Base-by-base conservation (phyloP, 1,140 invertebrate species). In the Bradysia coprophila region DNA sequence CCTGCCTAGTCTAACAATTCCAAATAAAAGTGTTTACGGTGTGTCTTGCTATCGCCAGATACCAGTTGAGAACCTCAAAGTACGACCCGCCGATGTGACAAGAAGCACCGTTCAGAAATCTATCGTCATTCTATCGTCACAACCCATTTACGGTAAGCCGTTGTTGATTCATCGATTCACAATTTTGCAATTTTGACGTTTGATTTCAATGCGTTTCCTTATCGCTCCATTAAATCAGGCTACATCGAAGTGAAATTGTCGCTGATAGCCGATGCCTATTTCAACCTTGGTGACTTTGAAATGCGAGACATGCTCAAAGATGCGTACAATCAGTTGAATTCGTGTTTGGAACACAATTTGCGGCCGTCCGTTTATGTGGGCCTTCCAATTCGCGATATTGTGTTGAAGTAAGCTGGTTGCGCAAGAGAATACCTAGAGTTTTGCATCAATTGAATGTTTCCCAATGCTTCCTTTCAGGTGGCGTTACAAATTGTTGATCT, bases 21-120 rank as follows among this genome's bases (percentile, higher is more conserved):
- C 81, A 18, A 75, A 77, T 42, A 71, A 78, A 49, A 95, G 92
- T 32, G 76, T 98, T 9, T 98, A 83, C 72, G 92, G 92, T 8
- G 83, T 98, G 44, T 96, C 94, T 16, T 98, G 95, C 67, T 98
- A 95, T 62, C 71, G 91, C 47, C 95, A 98, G 69, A 98, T 98
- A 52, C 84, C 91, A 51, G 78, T 93, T 13, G 87, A 93, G 85
- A 83, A 90, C 74, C 66, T 98, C 21, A 76, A 86, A 52, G 89
- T 89, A 60, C 81, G 80, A 48, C 90, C 90, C n/a, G 81, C 87
- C n/a, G 93, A 98, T 58, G 88, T 98, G 53, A 98, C 94, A 1
- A 69, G 95, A 50, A 90, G 88, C 46, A 89, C 87, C 20, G 86
- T 95, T 21, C 90, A 94, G 65, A 95, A 95, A 61, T 85, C 85